These are phyloP conservation scores for Alcedo quadribrachys DNA, from an alignment of 2,797 vertebrate species.

Conservation along the genomic window DNA sequence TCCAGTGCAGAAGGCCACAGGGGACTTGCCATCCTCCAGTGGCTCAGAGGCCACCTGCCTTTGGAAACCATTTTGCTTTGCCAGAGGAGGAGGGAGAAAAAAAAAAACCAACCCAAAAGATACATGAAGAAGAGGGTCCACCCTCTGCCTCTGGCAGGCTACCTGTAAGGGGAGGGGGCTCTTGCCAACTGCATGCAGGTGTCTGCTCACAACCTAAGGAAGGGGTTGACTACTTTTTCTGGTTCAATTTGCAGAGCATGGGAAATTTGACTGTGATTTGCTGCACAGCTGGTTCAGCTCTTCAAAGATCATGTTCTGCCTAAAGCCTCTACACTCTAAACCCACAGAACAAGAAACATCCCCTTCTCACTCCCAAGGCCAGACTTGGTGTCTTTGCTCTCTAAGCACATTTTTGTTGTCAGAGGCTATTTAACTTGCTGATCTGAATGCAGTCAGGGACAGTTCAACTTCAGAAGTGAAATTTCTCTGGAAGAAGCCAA, in stretches of 20 bases:
- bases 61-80: not conserved
- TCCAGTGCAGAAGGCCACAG: not conserved
- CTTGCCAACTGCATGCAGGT: accelerated
- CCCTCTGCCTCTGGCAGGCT: not conserved
- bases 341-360: not conserved
- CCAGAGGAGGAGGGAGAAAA: not conserved
- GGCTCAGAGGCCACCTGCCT: not conserved
- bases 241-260: not conserved
- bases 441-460: not conserved
- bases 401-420: not conserved
- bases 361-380: not conserved
- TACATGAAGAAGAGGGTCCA: not conserved
- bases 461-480: not conserved
- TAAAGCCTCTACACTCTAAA: not conserved
- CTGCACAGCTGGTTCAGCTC: not conserved
- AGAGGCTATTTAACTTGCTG: not conserved
- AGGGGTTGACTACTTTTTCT: not conserved
- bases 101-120: not conserved
- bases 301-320: accelerated
- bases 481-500: not conserved
- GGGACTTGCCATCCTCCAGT: not conserved
- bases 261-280: not conserved
- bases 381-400: not conserved
- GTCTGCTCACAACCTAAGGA: not conserved
- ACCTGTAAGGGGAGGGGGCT: not conserved